These are phyloP conservation scores for Reticulitermes speratus DNA, from an alignment of 1,140 invertebrate genomes.

Conservation along the genomic window DNA sequence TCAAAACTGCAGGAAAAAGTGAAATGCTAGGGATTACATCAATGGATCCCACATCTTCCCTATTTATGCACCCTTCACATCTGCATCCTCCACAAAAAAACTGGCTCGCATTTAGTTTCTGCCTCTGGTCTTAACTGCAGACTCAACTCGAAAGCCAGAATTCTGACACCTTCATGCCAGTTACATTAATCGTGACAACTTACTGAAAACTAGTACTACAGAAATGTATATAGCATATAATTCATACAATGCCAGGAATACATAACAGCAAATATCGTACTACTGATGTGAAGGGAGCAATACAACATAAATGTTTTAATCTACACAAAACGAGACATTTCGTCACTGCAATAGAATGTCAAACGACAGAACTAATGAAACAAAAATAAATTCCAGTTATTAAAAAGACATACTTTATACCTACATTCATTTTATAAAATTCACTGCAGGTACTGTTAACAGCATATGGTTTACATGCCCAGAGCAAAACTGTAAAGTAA, in stretches of 20 bases:
- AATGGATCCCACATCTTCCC: background rate
- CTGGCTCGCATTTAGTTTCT: background rate
- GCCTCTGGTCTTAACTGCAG: background rate
- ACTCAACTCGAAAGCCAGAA: background rate
- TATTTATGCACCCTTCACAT: constrained; percentile 2
- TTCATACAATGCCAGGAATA: background rate
- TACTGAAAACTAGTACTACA: background rate
- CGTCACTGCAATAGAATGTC: background rate
- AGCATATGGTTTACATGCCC: background rate
- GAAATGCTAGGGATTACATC: background rate
- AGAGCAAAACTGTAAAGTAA: background rate
- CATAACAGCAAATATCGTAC: background rate
- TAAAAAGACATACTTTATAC: background rate
- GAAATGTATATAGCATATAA: background rate
- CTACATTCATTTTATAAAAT: constrained; percentile 2
- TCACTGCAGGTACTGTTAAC: constrained; percentile 23
- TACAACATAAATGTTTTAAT: background rate
- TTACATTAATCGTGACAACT: background rate
- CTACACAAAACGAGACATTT: background rate
- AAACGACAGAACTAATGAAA: background rate
- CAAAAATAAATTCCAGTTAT: background rate
- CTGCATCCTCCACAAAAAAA: background rate
- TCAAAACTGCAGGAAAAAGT: background rate
- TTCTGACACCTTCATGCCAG: background rate
- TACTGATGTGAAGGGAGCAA: background rate